Percentiles rank a stretch among this genome's conserved stretches.
These are phyloP conservation scores for Tupiocoris notatus DNA, from an alignment of 2,888 invertebrate species.

Conservation along the genomic window DNA sequence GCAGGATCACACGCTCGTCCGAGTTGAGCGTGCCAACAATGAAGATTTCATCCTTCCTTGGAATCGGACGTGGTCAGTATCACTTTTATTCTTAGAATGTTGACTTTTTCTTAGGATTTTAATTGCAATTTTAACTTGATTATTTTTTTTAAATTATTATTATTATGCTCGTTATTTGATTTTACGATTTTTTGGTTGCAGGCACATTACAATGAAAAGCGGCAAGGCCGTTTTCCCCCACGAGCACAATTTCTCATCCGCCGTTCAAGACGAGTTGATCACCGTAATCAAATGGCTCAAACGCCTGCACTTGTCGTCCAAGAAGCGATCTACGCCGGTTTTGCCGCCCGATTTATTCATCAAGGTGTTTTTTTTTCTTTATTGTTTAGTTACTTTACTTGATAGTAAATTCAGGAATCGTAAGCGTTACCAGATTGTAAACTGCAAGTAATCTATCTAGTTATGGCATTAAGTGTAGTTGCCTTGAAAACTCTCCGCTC, in stretches of 20 bases:
- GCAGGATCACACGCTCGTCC: slow-evolving; percentile 62
- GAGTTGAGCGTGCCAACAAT: slow-evolving; percentile 70
- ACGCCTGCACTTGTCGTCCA: slow-evolving; percentile 64
- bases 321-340: slow-evolving; percentile 55
- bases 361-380: slow-evolving; percentile 61
- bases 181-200: slow-evolving; percentile 51
- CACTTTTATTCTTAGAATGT: slow-evolving; percentile 44
- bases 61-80: slow-evolving; percentile 68
- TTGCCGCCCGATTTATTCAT: slow-evolving; percentile 87
- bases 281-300: slow-evolving; percentile 93
- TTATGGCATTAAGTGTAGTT: no score
- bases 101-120: background rate
- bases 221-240: slow-evolving; percentile 78
- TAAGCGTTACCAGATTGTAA: background rate
- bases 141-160: no score
- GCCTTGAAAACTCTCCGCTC: no score
- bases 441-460: no score
- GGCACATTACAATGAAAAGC: slow-evolving; percentile 63
- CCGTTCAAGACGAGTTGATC: slow-evolving; percentile 84
- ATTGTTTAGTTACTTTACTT: background rate
- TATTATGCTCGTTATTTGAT: background rate
- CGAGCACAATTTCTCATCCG: slow-evolving; percentile 82
- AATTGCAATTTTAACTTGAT: no score
- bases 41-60: slow-evolving; percentile 69
- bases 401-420: background rate